phyloP scores from a whole-genome alignment of 1,140 invertebrate genomes.

The Lordiphosa collinella region DNA sequence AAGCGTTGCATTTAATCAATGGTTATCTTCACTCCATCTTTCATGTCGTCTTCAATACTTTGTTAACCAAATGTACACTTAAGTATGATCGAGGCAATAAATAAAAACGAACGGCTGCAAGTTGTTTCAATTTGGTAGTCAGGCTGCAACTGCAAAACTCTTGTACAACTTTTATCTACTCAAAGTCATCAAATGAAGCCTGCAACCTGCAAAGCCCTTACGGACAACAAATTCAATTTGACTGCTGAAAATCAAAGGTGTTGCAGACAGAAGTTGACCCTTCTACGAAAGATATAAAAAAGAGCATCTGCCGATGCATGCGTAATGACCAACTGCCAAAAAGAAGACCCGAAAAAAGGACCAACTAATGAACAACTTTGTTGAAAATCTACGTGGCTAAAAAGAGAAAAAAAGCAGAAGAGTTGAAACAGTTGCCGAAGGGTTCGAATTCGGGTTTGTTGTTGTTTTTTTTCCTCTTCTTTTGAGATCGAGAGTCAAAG shows the following conservation, averaged over 20 bases:
- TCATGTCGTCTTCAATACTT: constrained; percentile 7
- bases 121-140: not conserved
- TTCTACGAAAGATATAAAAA: constrained; percentile 26
- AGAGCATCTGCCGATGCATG: constrained; percentile 57
- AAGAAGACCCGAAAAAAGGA: constrained; percentile 17
- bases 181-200: constrained; percentile 11
- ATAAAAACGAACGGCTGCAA: constrained; percentile 39
- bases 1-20: too few species aligned
- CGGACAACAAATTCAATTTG: constrained; percentile 12
- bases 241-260: constrained; percentile 49
- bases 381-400: constrained; percentile 17
- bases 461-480: constrained; percentile 2
- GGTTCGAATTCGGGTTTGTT: constrained; percentile 27
- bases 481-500: constrained; percentile 22
- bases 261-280: constrained; percentile 40
- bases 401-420: constrained; percentile 13
- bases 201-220: constrained; percentile 30
- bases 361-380: constrained; percentile 24
- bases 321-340: constrained; percentile 61
- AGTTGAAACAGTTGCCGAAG: constrained; percentile 57
- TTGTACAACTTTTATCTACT: constrained; percentile 1
- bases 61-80: constrained; percentile 36
- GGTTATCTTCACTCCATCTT: too few species aligned
- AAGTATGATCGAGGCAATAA: not conserved
- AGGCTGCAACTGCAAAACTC: too few species aligned